Conservation (phyloP, 2,113 vertebrate genomes). For the Eclectus roratus region DNA sequence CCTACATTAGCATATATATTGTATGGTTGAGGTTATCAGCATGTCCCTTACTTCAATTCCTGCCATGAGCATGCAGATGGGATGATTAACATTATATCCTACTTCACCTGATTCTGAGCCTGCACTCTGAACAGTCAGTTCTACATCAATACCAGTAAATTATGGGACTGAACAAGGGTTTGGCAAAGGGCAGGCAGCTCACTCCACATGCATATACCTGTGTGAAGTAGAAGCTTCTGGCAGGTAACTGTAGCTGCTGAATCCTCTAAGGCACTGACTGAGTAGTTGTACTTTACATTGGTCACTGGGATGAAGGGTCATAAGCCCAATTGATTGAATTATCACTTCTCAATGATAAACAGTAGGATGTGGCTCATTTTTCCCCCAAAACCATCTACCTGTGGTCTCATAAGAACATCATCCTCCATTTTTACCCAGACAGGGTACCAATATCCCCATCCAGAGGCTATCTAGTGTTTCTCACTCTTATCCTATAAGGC, state of each 20-base stretch:
- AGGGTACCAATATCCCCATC: background rate
- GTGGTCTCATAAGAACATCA: background rate
- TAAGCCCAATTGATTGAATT: background rate
- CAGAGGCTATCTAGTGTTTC: background rate
- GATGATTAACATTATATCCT: background rate
- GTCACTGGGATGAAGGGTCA: background rate
- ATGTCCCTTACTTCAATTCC: background rate
- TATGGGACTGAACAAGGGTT: background rate
- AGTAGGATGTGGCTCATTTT: background rate
- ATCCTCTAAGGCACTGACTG: background rate
- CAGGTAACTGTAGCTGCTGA: background rate
- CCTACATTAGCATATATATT: background rate
- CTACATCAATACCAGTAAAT: background rate
- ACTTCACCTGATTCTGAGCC: background rate
- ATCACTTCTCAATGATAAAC: background rate
- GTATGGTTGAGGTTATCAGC: background rate
- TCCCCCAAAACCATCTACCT: background rate
- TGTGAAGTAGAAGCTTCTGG: background rate
- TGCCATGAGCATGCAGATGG: background rate
- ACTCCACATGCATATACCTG: rapidly evolving
- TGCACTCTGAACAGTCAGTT: background rate
- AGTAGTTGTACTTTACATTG: background rate
- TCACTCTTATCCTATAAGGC: background rate
- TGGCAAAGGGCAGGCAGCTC: background rate
- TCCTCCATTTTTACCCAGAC: background rate